Conservation (phyloP, 1,140 invertebrate genomes). For the Atta texana region DNA sequence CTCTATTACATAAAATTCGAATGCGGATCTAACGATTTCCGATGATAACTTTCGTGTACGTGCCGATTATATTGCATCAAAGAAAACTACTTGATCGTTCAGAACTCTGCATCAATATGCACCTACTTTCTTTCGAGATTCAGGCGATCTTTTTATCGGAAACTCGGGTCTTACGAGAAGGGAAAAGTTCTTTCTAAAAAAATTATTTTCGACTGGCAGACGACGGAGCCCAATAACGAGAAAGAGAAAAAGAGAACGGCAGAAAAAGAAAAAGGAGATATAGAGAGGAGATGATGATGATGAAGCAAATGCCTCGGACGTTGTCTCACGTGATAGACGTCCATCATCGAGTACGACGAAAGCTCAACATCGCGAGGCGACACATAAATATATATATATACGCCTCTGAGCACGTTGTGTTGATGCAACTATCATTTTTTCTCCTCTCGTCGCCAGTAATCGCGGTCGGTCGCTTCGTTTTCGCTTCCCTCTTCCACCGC, state of each 20-base stretch:
- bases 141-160: conserved; percentile 6
- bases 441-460: conserved; percentile 67
- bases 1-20: not conserved
- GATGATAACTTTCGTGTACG: not conserved
- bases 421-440: conserved; percentile 72
- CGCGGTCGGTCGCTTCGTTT: conserved; percentile 62
- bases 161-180: not conserved
- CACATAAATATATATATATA: conserved; percentile 70
- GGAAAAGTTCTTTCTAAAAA: not conserved
- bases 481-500: conserved; percentile 40
- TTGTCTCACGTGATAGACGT: conserved; percentile 78
- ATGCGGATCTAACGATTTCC: not conserved
- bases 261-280: not conserved
- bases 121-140: not conserved
- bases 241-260: conserved; percentile 13
- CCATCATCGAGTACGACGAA: conserved; percentile 75
- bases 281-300: not conserved
- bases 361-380: conserved; percentile 71
- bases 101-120: too few relatives aligned
- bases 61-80: conserved; percentile 5
- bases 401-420: conserved; percentile 63
- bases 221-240: not conserved
- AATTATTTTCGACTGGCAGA: conserved; percentile 9
- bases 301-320: conserved; percentile 60
- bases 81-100: not conserved